These are phyloP conservation scores for Melanaphis sacchari DNA, from an alignment of 1,140 invertebrate species.

Conservation along the genomic window DNA sequence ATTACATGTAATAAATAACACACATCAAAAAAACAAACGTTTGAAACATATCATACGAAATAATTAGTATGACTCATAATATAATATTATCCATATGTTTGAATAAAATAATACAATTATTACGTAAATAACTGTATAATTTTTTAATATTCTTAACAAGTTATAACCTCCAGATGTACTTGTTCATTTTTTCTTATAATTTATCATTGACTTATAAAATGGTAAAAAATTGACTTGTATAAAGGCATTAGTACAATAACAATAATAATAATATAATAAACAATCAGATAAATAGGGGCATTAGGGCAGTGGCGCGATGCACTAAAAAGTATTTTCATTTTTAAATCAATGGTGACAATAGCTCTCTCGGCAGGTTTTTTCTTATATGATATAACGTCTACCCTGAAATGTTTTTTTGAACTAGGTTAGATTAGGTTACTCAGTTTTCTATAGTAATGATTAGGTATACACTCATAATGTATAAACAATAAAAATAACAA, in stretches of 20 bases:
- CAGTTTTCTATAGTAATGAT: not conserved
- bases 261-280: not conserved
- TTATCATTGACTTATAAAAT: not conserved
- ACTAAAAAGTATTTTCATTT: not conserved
- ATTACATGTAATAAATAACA: too few relatives aligned
- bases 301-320: not conserved
- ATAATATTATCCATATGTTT: too few relatives aligned
- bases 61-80: not conserved
- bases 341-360: slow-evolving; percentile 9
- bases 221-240: not conserved
- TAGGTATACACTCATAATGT: not conserved
- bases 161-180: not conserved
- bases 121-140: not conserved
- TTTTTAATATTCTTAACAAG: too few relatives aligned
- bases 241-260: not conserved
- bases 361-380: not conserved
- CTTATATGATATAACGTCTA: not conserved
- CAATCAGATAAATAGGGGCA: not conserved
- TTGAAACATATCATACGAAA: not conserved
- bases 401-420: not conserved
- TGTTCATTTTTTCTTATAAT: not conserved
- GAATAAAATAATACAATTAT: not conserved
- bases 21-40: too few relatives aligned
- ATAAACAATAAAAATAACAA: not conserved
- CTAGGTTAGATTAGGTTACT: too few relatives aligned